Evolutionary conservation across 2,113 vertebrate genomes (phyloP), one percentile per base, ranked within the genome.

Genomic region (Cisticola juncidis): DNA sequence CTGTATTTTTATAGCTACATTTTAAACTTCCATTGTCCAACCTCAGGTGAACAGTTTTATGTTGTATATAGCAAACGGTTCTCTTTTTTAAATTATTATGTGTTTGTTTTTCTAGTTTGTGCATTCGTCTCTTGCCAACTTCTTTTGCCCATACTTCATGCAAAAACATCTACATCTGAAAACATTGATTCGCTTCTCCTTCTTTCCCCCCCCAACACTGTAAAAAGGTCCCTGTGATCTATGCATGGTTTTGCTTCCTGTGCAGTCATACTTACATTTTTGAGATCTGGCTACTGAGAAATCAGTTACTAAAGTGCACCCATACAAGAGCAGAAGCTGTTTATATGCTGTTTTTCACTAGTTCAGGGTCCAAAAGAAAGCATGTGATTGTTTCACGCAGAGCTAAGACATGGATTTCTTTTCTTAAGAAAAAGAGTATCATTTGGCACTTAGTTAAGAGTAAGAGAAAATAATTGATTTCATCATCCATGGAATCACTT

Each of bases 271-370:
- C 53, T 73, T 96, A 93, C 82, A 91, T 73, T 90, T 95, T 60
- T 92, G 96, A 98, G 97, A 98, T 96, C 95, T 97, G 96, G 97
- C 97, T 97, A 90, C 94, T 77, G 91, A 97, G 95, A 96, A 95
- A 88, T 97, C 95, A 95, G 97, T 97, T 97, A 97, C 94, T 92
- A 81, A 91, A 94, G 94, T 78, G 92, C 94, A 73, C 61, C 86
- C 84, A 9, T 77, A 92, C 74, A 76, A 64, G 78, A 87, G 60
- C 50, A 87, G 64, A 82, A 68, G 58, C 31, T 33, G 36, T 38
- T 88, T 53, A 48, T 58, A 33, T 1, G 38, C 51, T 13, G 29
- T 65, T 94, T 89, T 87, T 79, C 50, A 78, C 16, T 62, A 82
- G 81, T 92, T 95, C 86, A 90, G 91, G 86, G 76, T 81, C 94